Conservation (phyloP, 2,113 vertebrate species). For the Rynchops niger region DNA sequence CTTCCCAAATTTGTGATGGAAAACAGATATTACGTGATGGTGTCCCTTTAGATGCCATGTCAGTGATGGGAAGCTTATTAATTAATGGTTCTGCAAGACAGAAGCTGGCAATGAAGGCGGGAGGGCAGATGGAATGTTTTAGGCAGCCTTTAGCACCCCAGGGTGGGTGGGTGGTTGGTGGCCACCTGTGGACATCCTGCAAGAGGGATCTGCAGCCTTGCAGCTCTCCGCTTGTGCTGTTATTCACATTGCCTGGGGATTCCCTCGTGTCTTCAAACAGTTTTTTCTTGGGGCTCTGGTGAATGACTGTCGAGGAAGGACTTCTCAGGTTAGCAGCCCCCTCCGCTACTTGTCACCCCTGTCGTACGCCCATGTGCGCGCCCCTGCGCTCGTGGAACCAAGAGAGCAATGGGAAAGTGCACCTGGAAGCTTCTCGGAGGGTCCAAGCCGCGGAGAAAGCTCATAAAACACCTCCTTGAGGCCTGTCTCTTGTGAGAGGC, state of each 20-base stretch:
- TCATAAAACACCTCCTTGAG: slow-evolving; percentile 31
- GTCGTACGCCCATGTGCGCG: rapidly evolving
- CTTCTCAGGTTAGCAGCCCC: slow-evolving; percentile 10
- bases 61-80: neutral
- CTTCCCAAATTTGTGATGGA: neutral
- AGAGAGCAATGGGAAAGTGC: neutral
- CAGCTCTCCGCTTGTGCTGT: neutral
- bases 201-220: neutral
- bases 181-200: neutral
- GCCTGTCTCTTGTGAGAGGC: neutral
- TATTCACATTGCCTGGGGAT: neutral
- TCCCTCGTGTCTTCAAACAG: neutral
- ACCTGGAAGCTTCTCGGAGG: slow-evolving; percentile 24
- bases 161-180: neutral
- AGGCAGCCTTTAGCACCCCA: neutral
- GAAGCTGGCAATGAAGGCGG: neutral
- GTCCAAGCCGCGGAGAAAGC: neutral
- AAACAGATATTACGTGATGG: neutral
- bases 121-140: neutral
- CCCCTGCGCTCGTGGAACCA: neutral
- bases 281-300: neutral
- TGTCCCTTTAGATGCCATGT: neutral
- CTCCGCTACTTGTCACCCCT: neutral
- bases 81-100: neutral
- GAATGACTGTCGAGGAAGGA: neutral